A percentile compares a stretch with the other conserved stretches of the same genome.
Evolutionary conservation across 2,888 invertebrate genomes (phyloP).

Genomic region (Lycaena phlaeas): DNA sequence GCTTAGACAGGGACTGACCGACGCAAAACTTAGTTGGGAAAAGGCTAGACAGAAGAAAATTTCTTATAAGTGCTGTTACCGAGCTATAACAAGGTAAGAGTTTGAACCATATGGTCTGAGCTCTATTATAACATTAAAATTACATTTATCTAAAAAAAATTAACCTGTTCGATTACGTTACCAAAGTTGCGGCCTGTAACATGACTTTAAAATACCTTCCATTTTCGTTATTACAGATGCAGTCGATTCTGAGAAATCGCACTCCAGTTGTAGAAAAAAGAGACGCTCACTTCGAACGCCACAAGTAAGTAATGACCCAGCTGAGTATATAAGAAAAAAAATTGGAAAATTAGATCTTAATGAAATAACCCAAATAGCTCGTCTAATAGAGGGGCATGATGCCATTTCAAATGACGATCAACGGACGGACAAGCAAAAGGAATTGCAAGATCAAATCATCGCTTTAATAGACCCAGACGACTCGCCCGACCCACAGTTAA

Average conservation of each 20-base stretch:
- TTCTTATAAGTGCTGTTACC: no score
- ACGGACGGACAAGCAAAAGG: constrained; percentile 37
- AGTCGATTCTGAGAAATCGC: constrained; percentile 50
- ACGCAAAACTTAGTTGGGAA: no score
- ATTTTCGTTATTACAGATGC: constrained; percentile 42
- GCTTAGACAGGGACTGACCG: no score
- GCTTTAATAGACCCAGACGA: constrained; percentile 51
- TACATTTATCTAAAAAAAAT: no score
- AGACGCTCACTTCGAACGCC: constrained; percentile 43
- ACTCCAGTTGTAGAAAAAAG: constrained; percentile 54
- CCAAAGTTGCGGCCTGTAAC: no score
- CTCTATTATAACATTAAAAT: no score
- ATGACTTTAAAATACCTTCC: not conserved
- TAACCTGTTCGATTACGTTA: no score
- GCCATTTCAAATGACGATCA: constrained; percentile 23
- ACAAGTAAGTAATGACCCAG: constrained; percentile 61
- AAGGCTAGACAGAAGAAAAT: no score
- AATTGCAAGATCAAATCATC: constrained; percentile 53
- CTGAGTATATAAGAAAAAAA: constrained; percentile 50
- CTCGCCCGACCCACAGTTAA: constrained; percentile 39
- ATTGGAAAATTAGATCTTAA: constrained; percentile 55
- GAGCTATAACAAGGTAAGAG: no score
- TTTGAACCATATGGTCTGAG: no score
- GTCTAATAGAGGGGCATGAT: constrained; percentile 55
- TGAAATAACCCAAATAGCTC: constrained; percentile 50